Conservation (phyloP, 2,888 invertebrate species). For the Diaperis boleti region DNA sequence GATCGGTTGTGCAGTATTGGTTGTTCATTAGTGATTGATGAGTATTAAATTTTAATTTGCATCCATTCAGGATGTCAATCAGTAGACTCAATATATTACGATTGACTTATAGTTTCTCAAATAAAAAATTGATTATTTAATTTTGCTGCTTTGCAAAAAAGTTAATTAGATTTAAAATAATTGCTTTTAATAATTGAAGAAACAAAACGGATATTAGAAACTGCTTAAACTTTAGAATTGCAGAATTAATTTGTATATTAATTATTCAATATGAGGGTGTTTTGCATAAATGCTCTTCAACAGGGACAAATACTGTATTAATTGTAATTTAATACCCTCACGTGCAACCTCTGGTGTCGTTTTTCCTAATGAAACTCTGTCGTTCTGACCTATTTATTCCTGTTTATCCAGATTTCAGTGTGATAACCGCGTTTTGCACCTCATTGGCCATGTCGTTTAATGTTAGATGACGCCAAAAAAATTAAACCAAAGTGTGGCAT, state of each 20-base stretch:
- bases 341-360: constrained; percentile 3
- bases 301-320: not conserved
- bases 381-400: constrained; percentile 21
- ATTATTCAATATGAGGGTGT: not conserved
- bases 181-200: not conserved
- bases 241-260: constrained; percentile 1
- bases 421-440: constrained; percentile 26
- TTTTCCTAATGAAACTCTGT: constrained; percentile 19
- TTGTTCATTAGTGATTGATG: no score
- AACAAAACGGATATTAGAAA: not conserved
- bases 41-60: no score
- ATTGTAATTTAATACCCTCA: constrained; percentile 10
- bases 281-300: constrained; percentile 1
- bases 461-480: constrained; percentile 10
- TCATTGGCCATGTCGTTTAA: constrained; percentile 12
- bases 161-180: no score
- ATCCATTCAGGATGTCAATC: no score
- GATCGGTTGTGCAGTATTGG: no score
- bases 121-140: no score
- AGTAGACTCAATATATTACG: no score
- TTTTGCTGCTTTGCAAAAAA: no score
- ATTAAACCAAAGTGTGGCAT: not conserved
- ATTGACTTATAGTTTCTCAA: no score
- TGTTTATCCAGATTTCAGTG: not conserved
- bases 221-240: no score